These are phyloP conservation scores for Cheilosia vulpina DNA, from an alignment of 2,888 invertebrate genomes.

Conservation along the genomic window DNA sequence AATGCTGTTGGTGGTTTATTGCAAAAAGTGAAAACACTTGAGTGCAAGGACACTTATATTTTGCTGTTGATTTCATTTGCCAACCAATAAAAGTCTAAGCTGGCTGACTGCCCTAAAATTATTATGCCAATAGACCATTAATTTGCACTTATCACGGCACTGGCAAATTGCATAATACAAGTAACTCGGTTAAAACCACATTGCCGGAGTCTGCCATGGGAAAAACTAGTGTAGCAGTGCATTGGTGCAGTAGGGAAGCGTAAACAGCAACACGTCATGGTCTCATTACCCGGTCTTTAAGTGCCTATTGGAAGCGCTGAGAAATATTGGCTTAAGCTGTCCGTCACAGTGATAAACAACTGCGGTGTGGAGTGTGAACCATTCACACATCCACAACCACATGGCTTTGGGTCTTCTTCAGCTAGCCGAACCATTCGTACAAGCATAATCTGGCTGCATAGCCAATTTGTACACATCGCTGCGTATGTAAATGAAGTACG, in stretches of 20 bases:
- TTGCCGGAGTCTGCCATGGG: background rate
- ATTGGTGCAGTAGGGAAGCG: conserved; percentile 44
- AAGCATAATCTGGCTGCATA: background rate
- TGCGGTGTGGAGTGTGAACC: conserved; percentile 15
- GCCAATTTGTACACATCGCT: conserved; percentile 8
- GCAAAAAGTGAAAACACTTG: background rate
- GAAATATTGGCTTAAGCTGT: background rate
- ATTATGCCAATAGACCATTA: background rate
- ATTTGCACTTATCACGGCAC: background rate
- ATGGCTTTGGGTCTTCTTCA: conserved; percentile 30
- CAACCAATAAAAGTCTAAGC: conserved; percentile 5
- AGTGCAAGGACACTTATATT: conserved; percentile 1
- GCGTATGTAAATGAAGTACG: conserved; percentile 5
- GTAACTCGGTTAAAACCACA: conserved; percentile 1
- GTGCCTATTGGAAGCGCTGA: conserved; percentile 6
- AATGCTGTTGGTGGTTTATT: background rate
- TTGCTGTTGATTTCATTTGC: background rate
- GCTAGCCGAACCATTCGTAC: background rate
- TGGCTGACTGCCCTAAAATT: background rate
- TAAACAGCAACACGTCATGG: conserved; percentile 50
- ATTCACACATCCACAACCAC: conserved; percentile 15
- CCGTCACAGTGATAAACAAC: conserved; percentile 41
- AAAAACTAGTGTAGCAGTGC: conserved; percentile 15
- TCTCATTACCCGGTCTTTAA: conserved; percentile 40
- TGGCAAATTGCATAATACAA: conserved; percentile 29